phyloP scores from a whole-genome alignment of 2,888 invertebrate species.

The Carabus problematicus region DNA sequence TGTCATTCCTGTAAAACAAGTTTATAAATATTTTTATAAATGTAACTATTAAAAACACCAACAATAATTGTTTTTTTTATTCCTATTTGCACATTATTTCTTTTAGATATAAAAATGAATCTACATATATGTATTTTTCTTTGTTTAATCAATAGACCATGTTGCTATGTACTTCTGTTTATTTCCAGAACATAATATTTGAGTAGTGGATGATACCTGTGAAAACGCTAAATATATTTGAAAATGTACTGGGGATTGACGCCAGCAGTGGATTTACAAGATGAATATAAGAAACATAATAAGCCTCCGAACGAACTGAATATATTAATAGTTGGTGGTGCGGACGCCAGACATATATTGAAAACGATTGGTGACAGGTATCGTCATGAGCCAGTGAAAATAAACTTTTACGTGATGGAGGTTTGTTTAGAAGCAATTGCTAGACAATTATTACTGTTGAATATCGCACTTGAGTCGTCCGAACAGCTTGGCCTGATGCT shows the following conservation, averaged over 20 bases:
- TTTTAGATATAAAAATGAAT: conserved; percentile 2
- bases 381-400: conserved; percentile 64
- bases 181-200: background rate
- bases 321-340: conserved; percentile 80
- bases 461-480: conserved; percentile 74
- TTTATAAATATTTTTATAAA: no score
- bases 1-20: no score
- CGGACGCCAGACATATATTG: conserved; percentile 81
- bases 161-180: no score
- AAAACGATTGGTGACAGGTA: conserved; percentile 79
- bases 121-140: background rate
- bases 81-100: conserved; percentile 11
- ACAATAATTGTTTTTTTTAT: conserved; percentile 1
- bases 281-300: conserved; percentile 56
- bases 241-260: conserved; percentile 89
- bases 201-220: background rate
- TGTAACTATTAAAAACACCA: no score
- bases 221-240: conserved; percentile 2
- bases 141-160: no score
- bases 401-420: conserved; percentile 78
- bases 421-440: conserved; percentile 79
- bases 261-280: conserved; percentile 77
- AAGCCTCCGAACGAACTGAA: conserved; percentile 65
- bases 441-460: conserved; percentile 77
- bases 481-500: conserved; percentile 73